Evolutionary conservation across 1,140 invertebrate genomes (phyloP), one percentile per base, ranked within the genome.

Genomic region (Lepidurus packardi): DNA sequence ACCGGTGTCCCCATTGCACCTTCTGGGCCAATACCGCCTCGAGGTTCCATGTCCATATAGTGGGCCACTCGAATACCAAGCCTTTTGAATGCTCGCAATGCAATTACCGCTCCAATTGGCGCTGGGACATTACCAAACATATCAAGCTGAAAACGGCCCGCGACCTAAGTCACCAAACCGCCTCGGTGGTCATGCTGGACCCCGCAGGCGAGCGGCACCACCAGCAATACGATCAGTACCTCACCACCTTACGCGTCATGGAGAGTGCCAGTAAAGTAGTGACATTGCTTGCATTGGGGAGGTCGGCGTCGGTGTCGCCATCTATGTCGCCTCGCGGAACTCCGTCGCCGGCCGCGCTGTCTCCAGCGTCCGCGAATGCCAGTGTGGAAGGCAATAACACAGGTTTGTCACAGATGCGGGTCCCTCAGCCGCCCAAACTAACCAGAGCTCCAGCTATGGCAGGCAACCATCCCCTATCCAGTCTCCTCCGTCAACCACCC

Each of bases 41-140:
- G 43, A 89, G 94, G 80, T 96, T 96, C 85, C 94, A 96, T 84
- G 93, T 96, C 24, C 94, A 96, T 85, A 94, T 95, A 81, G 94
- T 96, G 25, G 94, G 94, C 24, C 94, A 96, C 86, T 87, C 94
- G 79, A 96, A 96, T 85, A 93, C 92, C 84, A 95, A 96, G 84
- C 95, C 95, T 6, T 98, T 97, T 84, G 94, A 96, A 86, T 98
- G 96, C 87, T 97, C 95, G 4, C 87, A 94, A 4, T 98, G 96
- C 86, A 90, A 92, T 34, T 95, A 96, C 83, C 91, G 94, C 80
- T 88, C 86, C 21, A 88, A 88, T 82, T 88, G 87, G 87, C 44
- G 79, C 42, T 97, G 94, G 94, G 94, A 96, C 86, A 95, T 98
- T 79, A 96, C 94, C 73, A 97, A 97, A 86, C 96, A 98, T 84